Conservation (phyloP, 2,113 vertebrate species). For the Ifrita kowaldi region DNA sequence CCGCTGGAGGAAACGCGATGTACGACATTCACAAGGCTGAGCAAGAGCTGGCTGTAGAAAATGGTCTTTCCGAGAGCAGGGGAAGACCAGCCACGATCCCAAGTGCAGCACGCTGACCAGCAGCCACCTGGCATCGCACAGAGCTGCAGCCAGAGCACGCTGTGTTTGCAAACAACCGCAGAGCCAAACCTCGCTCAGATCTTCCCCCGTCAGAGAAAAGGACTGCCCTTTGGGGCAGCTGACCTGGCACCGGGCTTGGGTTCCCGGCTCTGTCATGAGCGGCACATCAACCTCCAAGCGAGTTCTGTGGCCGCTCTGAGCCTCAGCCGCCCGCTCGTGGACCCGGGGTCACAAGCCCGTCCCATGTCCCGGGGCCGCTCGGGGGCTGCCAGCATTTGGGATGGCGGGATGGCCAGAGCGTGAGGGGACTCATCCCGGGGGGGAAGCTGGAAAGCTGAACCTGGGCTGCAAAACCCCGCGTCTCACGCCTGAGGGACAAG, state of each 20-base stretch:
- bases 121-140: neutral
- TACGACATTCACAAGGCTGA: neutral
- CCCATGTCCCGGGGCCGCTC: accelerated
- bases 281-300: accelerated
- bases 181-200: neutral
- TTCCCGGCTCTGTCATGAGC: accelerated
- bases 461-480: accelerated
- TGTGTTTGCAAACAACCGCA: neutral
- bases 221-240: neutral
- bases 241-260: neutral
- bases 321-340: neutral
- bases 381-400: accelerated
- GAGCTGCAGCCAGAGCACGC: neutral
- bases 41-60: neutral
- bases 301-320: accelerated
- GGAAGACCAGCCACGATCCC: neutral
- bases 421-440: accelerated
- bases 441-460: no score
- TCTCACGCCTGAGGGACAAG: neutral
- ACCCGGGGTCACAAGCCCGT: accelerated
- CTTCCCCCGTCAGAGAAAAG: neutral
- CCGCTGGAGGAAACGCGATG: neutral
- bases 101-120: neutral
- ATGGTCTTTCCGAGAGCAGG: neutral
- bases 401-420: accelerated